These are phyloP conservation scores for Aphrophora alni DNA, from an alignment of 2,888 invertebrate genomes.

Conservation along the genomic window DNA sequence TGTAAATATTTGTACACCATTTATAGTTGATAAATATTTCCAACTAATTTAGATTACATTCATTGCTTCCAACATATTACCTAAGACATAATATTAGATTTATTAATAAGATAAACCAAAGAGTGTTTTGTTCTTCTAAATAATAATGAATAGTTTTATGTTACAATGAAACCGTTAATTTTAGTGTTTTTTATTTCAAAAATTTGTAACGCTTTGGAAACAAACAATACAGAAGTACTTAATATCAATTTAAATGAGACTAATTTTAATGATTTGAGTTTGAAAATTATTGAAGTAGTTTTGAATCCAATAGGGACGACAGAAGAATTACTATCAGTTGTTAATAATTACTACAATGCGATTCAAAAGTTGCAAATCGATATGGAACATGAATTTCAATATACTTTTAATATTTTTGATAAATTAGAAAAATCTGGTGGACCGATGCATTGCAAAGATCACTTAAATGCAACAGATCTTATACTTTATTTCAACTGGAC, in stretches of 20 bases:
- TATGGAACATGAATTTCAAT: neutral
- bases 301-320: neutral
- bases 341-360: neutral
- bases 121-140: neutral
- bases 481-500: neutral
- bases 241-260: neutral
- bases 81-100: neutral
- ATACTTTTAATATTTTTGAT: neutral
- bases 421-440: neutral
- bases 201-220: neutral
- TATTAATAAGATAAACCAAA: neutral
- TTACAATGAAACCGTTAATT: neutral
- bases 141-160: neutral
- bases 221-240: neutral
- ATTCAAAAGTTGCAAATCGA: neutral
- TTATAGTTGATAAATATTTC: neutral
- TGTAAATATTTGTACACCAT: neutral
- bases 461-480: neutral
- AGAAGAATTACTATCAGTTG: neutral
- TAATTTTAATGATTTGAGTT: neutral
- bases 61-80: neutral
- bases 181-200: neutral
- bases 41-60: neutral
- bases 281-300: neutral
- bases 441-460: neutral